These are phyloP conservation scores for Ephydatia muelleri DNA, from an alignment of 37 sponge, comb jelly and placozoan genomes.

Conservation along the genomic window DNA sequence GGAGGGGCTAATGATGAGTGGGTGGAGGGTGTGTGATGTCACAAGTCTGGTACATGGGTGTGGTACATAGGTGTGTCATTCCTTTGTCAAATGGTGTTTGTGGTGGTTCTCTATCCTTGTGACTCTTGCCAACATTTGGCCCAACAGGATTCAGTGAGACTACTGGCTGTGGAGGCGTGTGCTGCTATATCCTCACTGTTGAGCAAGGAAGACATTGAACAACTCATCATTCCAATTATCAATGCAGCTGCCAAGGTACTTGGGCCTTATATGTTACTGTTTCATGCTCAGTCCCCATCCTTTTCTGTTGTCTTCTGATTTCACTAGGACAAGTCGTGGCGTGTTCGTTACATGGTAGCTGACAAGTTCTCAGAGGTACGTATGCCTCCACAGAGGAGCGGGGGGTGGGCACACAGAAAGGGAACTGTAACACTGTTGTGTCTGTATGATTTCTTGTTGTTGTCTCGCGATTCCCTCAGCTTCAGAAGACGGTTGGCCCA, in stretches of 20 bases:
- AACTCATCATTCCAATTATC: slow-evolving; percentile 75
- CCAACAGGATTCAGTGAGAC: slow-evolving; percentile 94
- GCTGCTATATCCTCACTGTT: slow-evolving; percentile 83
- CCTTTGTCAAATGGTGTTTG: too few relatives aligned
- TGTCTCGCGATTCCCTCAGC: slow-evolving; percentile 21
- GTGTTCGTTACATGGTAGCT: slow-evolving; percentile 97
- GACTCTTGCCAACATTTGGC: too few relatives aligned
- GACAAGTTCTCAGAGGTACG: slow-evolving; percentile 95
- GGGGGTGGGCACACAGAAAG: not conserved
- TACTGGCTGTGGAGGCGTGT: slow-evolving; percentile 92
- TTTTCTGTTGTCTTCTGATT: not conserved
- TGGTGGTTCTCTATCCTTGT: not conserved
- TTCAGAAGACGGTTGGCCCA: slow-evolving; percentile 84
- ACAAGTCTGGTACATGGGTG: not conserved
- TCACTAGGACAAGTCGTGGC: slow-evolving; percentile 92
- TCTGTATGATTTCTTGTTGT: not conserved
- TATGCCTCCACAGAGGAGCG: not conserved
- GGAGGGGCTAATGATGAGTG: too few relatives aligned
- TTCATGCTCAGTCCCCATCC: not conserved
- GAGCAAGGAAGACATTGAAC: slow-evolving; percentile 71
- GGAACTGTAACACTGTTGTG: not conserved
- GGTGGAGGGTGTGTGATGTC: too few relatives aligned
- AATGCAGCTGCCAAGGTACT: slow-evolving; percentile 57
- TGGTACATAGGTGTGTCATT: not conserved
- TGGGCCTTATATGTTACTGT: not conserved